These are phyloP conservation scores for Paramormyrops kingsleyae DNA, from an alignment of 2,113 vertebrate genomes.

Conservation along the genomic window DNA sequence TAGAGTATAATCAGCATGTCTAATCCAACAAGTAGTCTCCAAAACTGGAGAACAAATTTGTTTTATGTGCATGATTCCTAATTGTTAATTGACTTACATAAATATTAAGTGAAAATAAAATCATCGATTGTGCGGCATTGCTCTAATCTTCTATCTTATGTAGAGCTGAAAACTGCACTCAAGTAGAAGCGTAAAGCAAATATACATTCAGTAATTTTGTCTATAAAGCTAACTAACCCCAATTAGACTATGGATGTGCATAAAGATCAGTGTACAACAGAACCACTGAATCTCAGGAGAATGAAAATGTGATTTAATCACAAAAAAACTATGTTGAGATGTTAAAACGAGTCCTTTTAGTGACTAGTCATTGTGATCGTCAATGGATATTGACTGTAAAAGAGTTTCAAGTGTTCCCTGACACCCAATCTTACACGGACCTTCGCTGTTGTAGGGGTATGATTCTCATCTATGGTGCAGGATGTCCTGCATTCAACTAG, in stretches of 20 bases:
- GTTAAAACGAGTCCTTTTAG: no score
- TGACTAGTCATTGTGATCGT: no score
- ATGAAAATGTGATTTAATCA: not conserved
- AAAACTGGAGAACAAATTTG: not conserved
- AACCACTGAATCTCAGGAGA: not conserved
- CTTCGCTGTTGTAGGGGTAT: no score
- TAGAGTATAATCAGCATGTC: not conserved
- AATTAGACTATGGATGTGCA: not conserved
- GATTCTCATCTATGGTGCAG: no score
- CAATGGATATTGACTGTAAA: no score
- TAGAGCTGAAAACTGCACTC: not conserved
- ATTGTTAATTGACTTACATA: not conserved
- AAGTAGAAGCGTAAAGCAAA: not conserved
- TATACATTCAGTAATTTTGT: no score
- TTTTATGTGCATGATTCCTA: not conserved
- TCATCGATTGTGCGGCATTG: not conserved
- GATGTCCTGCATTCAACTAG: no score
- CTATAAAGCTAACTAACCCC: not conserved
- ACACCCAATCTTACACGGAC: no score
- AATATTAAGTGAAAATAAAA: not conserved
- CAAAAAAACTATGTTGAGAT: not conserved
- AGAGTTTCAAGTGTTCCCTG: no score
- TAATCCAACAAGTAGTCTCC: not conserved
- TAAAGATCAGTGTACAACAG: not conserved
- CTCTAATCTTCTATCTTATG: not conserved